Evolutionary conservation across 2,797 vertebrate species (phyloP), one percentile per base, ranked within the genome.

Genomic region (Nyctibius grandis): DNA sequence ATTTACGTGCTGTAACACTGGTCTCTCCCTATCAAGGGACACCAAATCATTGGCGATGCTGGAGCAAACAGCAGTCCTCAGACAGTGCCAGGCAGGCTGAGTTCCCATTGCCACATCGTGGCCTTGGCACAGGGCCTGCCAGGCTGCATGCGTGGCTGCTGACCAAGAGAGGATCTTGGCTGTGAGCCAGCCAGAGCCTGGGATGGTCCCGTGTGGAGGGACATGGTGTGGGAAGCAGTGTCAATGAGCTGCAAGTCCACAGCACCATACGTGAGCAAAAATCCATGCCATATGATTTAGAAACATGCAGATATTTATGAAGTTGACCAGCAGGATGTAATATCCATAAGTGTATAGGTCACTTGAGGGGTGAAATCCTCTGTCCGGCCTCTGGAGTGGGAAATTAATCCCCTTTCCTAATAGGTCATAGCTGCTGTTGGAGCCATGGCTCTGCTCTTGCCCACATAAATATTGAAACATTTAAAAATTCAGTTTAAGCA

Each of bases 131-230:
- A 33, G 23, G 22, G 17, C 42, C 86, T 73, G 21, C 53, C 67
- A 40, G 74, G 25, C 42, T 45, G 20, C 1, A 0, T 10, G 18
- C 3, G 1, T 61, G 65, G 38, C 36, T 45, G 36, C 15, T 3
- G 0, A 51, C 4, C 1, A 9, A 44, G 53, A 29, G 10, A 84
- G 25, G 13, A 77, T 15, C 0, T 1, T 0, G 3, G 31, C 54
- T 59, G 15, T 65, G 68, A 67, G 36, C 20, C 60, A 63, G 51
- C 21, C 23, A 48, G 29, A 2, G 0, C 23, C 6, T 2, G 1
- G 14, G 5, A 8, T 14, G 10, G 7, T 73, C 21, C 8, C 23
- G 5, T 5, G 10, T 34, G 16, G 47, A 22, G 15, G 18, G 16
- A 40, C 1, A 3, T 23, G 40, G 18, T 60, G 23, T 7, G 5